Base-by-base conservation (phyloP, 2,888 invertebrate genomes). In the Balanococcus diminutus region DNA sequence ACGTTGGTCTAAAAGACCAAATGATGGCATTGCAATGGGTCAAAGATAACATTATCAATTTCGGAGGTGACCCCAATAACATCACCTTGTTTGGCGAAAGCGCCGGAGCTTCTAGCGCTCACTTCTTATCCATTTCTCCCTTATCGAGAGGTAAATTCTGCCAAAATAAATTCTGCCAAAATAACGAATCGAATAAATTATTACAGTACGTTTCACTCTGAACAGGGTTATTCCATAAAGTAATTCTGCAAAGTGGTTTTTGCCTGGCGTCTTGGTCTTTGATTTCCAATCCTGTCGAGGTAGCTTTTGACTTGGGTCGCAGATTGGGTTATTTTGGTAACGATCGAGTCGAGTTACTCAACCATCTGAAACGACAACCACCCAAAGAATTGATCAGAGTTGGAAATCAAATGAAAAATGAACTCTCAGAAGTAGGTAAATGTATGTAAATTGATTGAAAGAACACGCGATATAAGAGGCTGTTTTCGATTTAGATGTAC, bases 21-120 rank as follows among this genome's bases (percentile, higher is more conserved):
- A 89, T 91, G 11, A 92, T 92, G 2, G 92, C 92, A 1, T 89
- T 93, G 31, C 91, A 92, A 87, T 93, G 93, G 92, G 90, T 93
- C 81, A 90, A 91, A 88, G 91, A 91, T 87, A 92, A 93, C 88
- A 91, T 93, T 28, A 91, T 89, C 2, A 90, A 90, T 31, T 93
- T 93, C 88, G 92, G 92, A n/a, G 93, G 93, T 1, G 92, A 93
- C 89, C 90, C 91, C 0, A 89, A 90, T 75, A 90, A 91, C 84
- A 91, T 93, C 36, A 93, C 93, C 0, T 89, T 93, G 42, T 87
- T 87, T 83, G 87, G 87, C 32, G 87, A 87, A 85, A 87, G 87
- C 79, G 87, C 87, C 22, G 87, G 87, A 22, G 81, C 87, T n/a
- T 51, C 87, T 39, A 82, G 82, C 31, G 87, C 87, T 25, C 87